phyloP scores from a whole-genome alignment of 2,888 invertebrate genomes.

The Trissoscelio sp. region DNA sequence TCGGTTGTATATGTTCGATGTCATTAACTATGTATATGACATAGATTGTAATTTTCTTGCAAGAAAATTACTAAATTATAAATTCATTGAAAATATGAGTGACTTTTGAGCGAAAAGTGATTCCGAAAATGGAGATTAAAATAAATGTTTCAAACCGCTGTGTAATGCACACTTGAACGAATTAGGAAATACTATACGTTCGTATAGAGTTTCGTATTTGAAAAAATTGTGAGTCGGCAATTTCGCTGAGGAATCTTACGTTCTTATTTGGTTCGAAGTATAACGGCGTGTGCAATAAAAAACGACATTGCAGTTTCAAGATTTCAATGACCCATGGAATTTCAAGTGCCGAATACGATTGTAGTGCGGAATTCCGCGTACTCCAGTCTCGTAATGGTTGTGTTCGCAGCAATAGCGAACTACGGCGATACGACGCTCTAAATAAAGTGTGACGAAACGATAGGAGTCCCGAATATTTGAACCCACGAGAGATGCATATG shows the following conservation, averaged over 20 bases:
- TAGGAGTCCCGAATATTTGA: conserved; percentile 30
- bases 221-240: not conserved
- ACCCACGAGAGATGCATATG: not conserved
- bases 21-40: not conserved
- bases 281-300: conserved; percentile 29
- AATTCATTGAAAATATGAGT: conserved; percentile 15
- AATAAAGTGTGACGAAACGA: conserved; percentile 50
- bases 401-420: conserved; percentile 8
- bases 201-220: not conserved
- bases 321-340: conserved; percentile 43
- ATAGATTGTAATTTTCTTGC: not conserved
- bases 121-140: conserved; percentile 27
- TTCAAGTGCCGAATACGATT: conserved; percentile 18
- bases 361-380: conserved; percentile 2
- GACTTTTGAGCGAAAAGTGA: not conserved
- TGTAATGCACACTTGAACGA: not conserved
- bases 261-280: conserved; percentile 14
- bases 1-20: not conserved
- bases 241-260: not conserved
- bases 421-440: conserved; percentile 6
- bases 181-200: too few species aligned
- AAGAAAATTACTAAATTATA: conserved; percentile 15
- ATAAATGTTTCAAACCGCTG: not conserved
- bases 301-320: conserved; percentile 22
- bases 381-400: conserved; percentile 6